Evolutionary conservation across 2,797 vertebrate genomes (phyloP).

Genomic region (Alcedo atthis): DNA sequence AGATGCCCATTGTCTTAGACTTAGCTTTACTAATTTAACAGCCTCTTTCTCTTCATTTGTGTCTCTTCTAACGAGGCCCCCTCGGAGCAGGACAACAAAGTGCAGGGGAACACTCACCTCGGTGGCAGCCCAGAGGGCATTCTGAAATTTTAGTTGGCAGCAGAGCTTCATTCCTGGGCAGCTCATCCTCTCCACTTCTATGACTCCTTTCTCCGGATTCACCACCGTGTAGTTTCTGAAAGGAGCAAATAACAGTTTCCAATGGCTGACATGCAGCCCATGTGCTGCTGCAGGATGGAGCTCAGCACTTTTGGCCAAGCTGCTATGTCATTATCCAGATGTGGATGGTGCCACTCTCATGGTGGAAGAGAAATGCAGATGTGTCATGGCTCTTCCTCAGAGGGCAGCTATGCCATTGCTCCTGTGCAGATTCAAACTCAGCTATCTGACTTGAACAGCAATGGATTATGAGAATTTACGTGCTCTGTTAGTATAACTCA

Average conservation of each 20-base stretch:
- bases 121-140: conserved; percentile 90
- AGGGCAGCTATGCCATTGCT: background rate
- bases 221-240: conserved; percentile 94
- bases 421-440: background rate
- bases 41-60: background rate
- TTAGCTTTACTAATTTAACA: background rate
- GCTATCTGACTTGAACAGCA: background rate
- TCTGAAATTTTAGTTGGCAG: conserved; percentile 91
- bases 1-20: background rate
- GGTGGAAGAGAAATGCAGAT: background rate
- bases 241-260: background rate
- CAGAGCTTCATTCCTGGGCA: conserved; percentile 89
- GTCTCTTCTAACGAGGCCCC: background rate
- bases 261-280: background rate
- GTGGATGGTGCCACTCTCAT: background rate
- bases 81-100: background rate
- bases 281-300: rapidly evolving
- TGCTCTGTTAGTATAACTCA: background rate
- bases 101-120: conserved; percentile 79
- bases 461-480: background rate
- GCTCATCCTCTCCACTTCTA: conserved; percentile 90
- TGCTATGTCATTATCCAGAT: background rate
- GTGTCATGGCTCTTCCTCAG: background rate
- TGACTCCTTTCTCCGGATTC: conserved; percentile 89
- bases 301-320: background rate